phyloP scores from a whole-genome alignment of 2,888 invertebrate species.

The Parnassius smintheus region DNA sequence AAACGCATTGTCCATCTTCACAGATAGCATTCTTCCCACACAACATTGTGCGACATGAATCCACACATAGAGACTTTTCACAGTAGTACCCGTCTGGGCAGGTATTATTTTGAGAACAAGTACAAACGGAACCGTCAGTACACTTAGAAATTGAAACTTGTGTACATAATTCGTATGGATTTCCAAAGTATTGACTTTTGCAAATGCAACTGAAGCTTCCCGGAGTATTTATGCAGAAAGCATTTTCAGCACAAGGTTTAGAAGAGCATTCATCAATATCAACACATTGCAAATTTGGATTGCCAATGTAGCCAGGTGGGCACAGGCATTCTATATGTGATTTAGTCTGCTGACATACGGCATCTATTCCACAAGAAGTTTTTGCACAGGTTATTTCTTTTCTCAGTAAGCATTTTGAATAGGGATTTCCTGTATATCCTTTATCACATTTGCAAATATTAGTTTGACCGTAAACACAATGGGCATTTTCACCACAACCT shows the following conservation, averaged over 20 bases:
- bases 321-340: slow-evolving; percentile 91
- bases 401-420: slow-evolving; percentile 88
- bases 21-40: slow-evolving; percentile 93
- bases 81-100: slow-evolving; percentile 91
- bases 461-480: slow-evolving; percentile 90
- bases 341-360: slow-evolving; percentile 88
- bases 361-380: slow-evolving; percentile 88
- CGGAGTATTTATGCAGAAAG: slow-evolving; percentile 93
- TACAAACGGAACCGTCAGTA: slow-evolving; percentile 84
- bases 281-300: slow-evolving; percentile 92
- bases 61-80: slow-evolving; percentile 86
- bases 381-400: slow-evolving; percentile 86
- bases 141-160: slow-evolving; percentile 86
- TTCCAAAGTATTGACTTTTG: slow-evolving; percentile 90
- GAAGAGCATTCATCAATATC: slow-evolving; percentile 92
- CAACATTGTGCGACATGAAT: slow-evolving; percentile 86
- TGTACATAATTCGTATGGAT: slow-evolving; percentile 92
- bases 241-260: slow-evolving; percentile 90
- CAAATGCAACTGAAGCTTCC: slow-evolving; percentile 96
- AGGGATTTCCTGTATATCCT: slow-evolving; percentile 93
- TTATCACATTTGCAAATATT: slow-evolving; percentile 92
- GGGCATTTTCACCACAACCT: slow-evolving; percentile 90
- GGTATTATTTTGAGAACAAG: slow-evolving; percentile 85
- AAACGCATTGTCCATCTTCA: slow-evolving; percentile 89
- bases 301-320: slow-evolving; percentile 91